phyloP scores from a whole-genome alignment of 2,888 invertebrate genomes.

The Rambutsinella grinnellia region DNA sequence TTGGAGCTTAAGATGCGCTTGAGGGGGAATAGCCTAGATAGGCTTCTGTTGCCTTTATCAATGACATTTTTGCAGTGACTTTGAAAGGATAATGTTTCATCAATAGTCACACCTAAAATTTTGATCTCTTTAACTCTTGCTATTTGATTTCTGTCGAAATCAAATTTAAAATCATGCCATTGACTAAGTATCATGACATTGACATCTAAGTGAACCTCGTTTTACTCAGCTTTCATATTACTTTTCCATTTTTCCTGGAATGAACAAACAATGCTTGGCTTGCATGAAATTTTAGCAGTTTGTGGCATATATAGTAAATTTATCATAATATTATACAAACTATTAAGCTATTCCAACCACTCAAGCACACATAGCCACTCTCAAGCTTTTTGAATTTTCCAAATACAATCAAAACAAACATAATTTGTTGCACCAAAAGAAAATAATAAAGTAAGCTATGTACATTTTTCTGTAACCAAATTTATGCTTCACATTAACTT shows the following conservation, averaged over 20 bases:
- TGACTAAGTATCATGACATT: no score
- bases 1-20: background rate
- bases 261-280: background rate
- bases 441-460: no score
- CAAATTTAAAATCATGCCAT: background rate
- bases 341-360: no score
- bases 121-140: background rate
- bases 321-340: no score
- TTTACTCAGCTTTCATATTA: background rate
- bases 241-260: background rate
- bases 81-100: background rate
- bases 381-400: no score
- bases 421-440: no score
- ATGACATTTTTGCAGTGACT: background rate
- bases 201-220: background rate
- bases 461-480: no score
- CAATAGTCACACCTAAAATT: background rate
- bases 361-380: no score
- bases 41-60: background rate
- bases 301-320: no score
- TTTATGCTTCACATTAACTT: no score
- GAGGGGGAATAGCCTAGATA: background rate
- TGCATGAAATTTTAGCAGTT: background rate
- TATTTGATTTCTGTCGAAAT: background rate
- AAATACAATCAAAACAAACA: no score